phyloP scores from a whole-genome alignment of 2,113 vertebrate species.

The Meleagris gallopavo region DNA sequence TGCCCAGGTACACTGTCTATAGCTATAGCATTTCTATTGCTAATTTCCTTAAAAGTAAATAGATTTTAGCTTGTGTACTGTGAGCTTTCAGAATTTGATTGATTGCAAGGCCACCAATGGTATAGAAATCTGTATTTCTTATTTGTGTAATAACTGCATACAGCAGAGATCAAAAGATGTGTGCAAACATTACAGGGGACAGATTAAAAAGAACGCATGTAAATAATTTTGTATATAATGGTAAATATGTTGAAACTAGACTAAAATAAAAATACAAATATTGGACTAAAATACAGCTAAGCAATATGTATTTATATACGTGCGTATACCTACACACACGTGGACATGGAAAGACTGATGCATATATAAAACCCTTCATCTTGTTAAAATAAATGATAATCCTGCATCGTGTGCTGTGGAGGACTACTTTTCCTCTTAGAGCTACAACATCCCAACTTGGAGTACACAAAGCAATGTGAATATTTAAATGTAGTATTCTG shows the following conservation, averaged over 20 bases:
- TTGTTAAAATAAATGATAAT: not conserved
- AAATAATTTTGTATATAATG: not conserved
- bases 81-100: fast-evolving
- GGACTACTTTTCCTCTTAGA: not conserved
- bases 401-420: not conserved
- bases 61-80: not conserved
- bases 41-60: not conserved
- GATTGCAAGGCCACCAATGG: not conserved
- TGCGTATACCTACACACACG: fast-evolving
- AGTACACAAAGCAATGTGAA: not conserved
- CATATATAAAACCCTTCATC: not conserved
- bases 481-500: fast-evolving
- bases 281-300: not conserved
- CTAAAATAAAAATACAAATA: not conserved
- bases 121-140: not conserved
- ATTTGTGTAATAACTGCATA: not conserved
- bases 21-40: not conserved
- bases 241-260: not conserved
- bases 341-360: not conserved
- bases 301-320: too few relatives aligned
- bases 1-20: not conserved
- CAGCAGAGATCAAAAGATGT: not conserved
- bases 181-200: not conserved
- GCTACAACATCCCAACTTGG: not conserved
- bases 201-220: not conserved